Conservation (phyloP, 2,888 invertebrate genomes). For the Laothoe populi region DNA sequence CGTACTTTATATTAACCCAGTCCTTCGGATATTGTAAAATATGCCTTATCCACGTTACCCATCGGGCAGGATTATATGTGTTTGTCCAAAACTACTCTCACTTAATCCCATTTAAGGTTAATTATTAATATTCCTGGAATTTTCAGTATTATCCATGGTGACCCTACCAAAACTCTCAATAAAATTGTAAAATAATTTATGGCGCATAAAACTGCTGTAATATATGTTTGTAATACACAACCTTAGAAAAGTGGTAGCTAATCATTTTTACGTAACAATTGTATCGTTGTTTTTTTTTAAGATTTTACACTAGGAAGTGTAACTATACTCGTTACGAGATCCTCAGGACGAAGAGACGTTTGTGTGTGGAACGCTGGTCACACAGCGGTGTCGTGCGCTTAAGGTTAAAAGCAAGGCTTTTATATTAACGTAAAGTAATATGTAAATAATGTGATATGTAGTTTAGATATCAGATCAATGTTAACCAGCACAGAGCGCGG, state of each 20-base stretch:
- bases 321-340: not conserved
- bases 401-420: slow-evolving; percentile 18
- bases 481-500: not conserved
- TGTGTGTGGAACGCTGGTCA: not conserved
- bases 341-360: not conserved
- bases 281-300: not conserved
- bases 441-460: slow-evolving; percentile 23
- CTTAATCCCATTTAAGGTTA: too few species aligned
- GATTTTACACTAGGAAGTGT: slow-evolving; percentile 3
- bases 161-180: not conserved
- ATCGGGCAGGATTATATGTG: too few species aligned
- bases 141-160: not conserved
- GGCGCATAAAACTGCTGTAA: not conserved
- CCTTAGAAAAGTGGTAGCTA: not conserved
- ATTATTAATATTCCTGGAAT: not conserved
- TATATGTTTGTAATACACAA: not conserved
- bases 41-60: too few species aligned
- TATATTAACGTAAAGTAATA: slow-evolving; percentile 7
- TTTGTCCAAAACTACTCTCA: too few species aligned
- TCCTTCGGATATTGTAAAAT: too few species aligned
- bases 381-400: slow-evolving; percentile 13
- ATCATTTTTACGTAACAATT: not conserved
- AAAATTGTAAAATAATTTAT: slow-evolving; percentile 7
- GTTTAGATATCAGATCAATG: slow-evolving; percentile 10
- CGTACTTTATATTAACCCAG: too few species aligned